These are phyloP conservation scores for Magallana nippona DNA, from an alignment of 2,888 invertebrate genomes.

Conservation along the genomic window DNA sequence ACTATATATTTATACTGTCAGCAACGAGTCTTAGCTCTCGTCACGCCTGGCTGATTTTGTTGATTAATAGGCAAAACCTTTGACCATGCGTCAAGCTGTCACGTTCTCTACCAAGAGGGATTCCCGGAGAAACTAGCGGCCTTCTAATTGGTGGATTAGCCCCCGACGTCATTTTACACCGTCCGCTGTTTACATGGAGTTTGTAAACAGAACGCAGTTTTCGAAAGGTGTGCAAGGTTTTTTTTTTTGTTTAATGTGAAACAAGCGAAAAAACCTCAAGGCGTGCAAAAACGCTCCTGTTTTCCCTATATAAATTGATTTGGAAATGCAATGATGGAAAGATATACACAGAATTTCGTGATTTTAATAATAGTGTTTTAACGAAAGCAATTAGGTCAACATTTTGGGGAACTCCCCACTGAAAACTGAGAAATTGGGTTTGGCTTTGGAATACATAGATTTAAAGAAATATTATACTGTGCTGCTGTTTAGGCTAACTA, in stretches of 20 bases:
- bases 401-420: no score
- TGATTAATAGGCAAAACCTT: conserved; percentile 11
- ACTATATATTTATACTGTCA: conserved; percentile 12
- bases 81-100: conserved; percentile 6
- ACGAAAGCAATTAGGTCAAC: no score
- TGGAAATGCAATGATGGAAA: no score
- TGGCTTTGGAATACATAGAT: no score
- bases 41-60: conserved; percentile 15
- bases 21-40: conserved; percentile 1
- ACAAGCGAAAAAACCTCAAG: not conserved
- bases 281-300: conserved; percentile 1
- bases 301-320: no score
- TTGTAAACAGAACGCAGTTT: conserved; percentile 12
- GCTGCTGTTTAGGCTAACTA: no score
- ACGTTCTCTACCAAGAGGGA: conserved; percentile 1
- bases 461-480: no score
- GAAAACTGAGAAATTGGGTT: no score
- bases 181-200: conserved; percentile 9
- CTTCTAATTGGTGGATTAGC: not conserved
- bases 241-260: not conserved
- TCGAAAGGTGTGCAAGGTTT: not conserved
- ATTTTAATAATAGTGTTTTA: no score
- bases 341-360: no score
- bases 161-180: conserved; percentile 17
- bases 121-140: not conserved